Percentiles rank a stretch among this genome's conserved stretches.
These are phyloP conservation scores for Platanista minor DNA, from an alignment of 2,113 vertebrate genomes.

Conservation along the genomic window DNA sequence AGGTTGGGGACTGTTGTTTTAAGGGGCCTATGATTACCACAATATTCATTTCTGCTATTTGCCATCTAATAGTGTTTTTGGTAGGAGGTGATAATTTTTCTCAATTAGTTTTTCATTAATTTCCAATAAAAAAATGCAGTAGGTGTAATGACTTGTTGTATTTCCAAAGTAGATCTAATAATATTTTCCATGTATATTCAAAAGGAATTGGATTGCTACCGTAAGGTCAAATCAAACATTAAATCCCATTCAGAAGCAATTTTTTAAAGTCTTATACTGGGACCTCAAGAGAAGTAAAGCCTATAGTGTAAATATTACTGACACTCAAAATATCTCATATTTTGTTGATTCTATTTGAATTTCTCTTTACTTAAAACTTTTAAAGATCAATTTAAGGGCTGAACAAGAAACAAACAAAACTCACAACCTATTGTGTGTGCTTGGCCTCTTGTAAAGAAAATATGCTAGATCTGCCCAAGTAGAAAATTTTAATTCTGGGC, in stretches of 20 bases:
- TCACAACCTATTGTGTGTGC: neutral
- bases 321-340: neutral
- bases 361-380: slow-evolving; percentile 33
- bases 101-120: neutral
- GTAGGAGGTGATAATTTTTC: neutral
- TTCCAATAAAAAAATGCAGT: neutral
- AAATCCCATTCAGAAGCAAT: slow-evolving; percentile 17
- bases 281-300: neutral
- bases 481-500: neutral
- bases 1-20: too few species aligned
- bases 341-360: slow-evolving; percentile 11
- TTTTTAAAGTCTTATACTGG: neutral
- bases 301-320: neutral
- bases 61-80: neutral
- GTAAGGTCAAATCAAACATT: neutral
- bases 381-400: neutral
- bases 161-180: neutral
- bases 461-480: neutral
- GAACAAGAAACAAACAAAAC: neutral
- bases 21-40: neutral
- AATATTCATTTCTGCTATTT: neutral
- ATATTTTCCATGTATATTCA: neutral
- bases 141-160: neutral
- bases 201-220: neutral
- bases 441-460: neutral